phyloP scores from a whole-genome alignment of 2,888 invertebrate genomes.

The Notodonta ziczac region DNA sequence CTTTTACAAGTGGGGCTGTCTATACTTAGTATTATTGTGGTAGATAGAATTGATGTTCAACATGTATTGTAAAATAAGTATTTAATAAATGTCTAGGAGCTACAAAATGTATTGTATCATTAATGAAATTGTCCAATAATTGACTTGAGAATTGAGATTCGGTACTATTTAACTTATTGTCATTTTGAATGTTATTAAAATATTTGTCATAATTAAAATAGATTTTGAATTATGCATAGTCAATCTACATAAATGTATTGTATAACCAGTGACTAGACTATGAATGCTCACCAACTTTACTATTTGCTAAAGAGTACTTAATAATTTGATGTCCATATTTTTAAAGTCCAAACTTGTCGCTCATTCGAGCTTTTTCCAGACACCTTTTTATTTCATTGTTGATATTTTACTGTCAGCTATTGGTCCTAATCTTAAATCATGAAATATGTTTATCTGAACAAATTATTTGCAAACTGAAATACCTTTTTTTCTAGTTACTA shows the following conservation, averaged over 20 bases:
- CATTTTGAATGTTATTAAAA: conserved; percentile 13
- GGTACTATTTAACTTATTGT: conserved; percentile 23
- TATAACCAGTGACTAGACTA: too few relatives aligned
- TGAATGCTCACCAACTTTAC: too few relatives aligned
- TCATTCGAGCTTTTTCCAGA: neutral
- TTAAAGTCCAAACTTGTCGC: too few relatives aligned
- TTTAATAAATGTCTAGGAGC: conserved; percentile 14
- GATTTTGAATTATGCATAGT: too few relatives aligned
- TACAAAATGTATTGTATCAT: conserved; percentile 26
- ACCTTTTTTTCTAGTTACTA: neutral
- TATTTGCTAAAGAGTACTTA: too few relatives aligned
- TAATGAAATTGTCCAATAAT: conserved; percentile 36
- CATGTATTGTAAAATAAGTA: conserved; percentile 4
- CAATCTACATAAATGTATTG: neutral
- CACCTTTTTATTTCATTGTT: neutral
- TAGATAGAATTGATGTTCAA: conserved; percentile 33
- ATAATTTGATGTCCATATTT: too few relatives aligned
- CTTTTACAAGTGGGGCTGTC: conserved; percentile 43
- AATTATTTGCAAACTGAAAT: neutral
- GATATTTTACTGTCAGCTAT: neutral
- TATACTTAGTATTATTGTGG: conserved; percentile 29
- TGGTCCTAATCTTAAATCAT: neutral
- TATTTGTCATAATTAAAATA: too few relatives aligned
- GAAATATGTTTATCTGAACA: neutral
- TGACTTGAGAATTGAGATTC: conserved; percentile 30